These are phyloP conservation scores for Pangasius macronema DNA, from an alignment of 2,797 vertebrate species.

Conservation along the genomic window DNA sequence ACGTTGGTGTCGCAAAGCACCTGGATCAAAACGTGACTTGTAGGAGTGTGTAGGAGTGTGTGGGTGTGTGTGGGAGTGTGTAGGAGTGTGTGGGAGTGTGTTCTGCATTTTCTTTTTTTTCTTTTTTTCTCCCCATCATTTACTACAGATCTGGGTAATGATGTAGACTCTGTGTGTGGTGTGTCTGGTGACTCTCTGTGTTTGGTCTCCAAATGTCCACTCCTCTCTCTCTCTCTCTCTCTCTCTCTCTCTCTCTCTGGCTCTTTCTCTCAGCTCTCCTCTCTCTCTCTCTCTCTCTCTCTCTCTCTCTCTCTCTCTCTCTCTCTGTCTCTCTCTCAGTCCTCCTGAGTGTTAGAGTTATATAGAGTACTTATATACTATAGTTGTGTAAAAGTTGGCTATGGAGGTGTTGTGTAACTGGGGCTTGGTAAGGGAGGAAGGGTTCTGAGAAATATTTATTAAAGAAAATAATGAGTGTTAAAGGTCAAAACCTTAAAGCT, in stretches of 20 bases:
- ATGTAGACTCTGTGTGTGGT: not conserved
- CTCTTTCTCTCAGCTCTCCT: not conserved
- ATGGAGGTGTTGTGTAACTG: not conserved
- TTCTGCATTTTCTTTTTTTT: not conserved
- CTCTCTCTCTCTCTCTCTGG: no score
- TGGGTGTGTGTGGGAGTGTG: no score
- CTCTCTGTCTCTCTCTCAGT: not conserved
- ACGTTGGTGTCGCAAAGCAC: not conserved
- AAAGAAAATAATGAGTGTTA: not conserved
- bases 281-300: not conserved
- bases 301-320: not conserved
- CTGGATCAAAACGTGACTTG: not conserved
- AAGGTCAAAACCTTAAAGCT: not conserved
- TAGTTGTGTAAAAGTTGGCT: not conserved
- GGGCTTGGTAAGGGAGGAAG: not conserved
- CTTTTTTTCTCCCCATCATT: not conserved
- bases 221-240: not conserved
- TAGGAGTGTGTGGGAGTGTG: no score
- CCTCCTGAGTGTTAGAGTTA: not conserved
- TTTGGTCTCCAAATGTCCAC: no score
- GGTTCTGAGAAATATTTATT: not conserved
- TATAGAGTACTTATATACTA: not conserved
- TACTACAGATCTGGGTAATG: not conserved
- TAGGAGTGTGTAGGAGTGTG: no score
- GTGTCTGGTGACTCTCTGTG: no score